Evolutionary conservation across 1,140 invertebrate genomes (phyloP), one percentile per base, ranked within the genome.

Genomic region (Battus philenor): DNA sequence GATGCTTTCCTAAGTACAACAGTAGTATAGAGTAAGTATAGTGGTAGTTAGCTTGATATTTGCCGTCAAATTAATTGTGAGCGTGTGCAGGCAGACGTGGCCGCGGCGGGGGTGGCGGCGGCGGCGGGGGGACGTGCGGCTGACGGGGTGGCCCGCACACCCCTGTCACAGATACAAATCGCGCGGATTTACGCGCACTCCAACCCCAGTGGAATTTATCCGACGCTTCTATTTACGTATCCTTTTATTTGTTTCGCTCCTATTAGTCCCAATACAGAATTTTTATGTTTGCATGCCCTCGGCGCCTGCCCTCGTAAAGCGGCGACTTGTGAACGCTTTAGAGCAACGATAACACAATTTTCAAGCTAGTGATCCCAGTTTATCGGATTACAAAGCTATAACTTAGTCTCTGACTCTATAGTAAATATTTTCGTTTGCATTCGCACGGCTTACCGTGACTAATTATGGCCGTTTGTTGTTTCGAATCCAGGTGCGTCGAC

Each of bases 191-290:
- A 80, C 80, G 76, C 77, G 65, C 67, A 71, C 79, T 81, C 71
- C 51, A 77, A 73, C 80, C 80, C 78, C 78, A 74, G 63, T 62
- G 78, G 76, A 84, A 84, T 84, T 79, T 81, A 78, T 79, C 76
- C 79, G 59, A 54, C 68, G 68, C 64, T 77, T 68, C 70, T 84
- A 78, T 84, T 84, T 84, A 84, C 80, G 80, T 82, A 84, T 82
- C 76, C 69, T 84, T 84, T 84, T 84, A 84, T 84, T 84, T 82
- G 80, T 84, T 82, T 77, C 72, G 53, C 64, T 84, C 72, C 80
- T 84, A 82, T 82, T 84, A 84, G 80, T 82, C 74, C 67, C 78
- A 72, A 84, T 84, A 84, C 78, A 84, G 78, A 84, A 84, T 84
- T 84, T 82, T 84, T 84, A 84, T 84, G 80, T 82, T 75, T 79